phyloP scores from a whole-genome alignment of 2,797 vertebrate genomes.

The Balearica regulorum region DNA sequence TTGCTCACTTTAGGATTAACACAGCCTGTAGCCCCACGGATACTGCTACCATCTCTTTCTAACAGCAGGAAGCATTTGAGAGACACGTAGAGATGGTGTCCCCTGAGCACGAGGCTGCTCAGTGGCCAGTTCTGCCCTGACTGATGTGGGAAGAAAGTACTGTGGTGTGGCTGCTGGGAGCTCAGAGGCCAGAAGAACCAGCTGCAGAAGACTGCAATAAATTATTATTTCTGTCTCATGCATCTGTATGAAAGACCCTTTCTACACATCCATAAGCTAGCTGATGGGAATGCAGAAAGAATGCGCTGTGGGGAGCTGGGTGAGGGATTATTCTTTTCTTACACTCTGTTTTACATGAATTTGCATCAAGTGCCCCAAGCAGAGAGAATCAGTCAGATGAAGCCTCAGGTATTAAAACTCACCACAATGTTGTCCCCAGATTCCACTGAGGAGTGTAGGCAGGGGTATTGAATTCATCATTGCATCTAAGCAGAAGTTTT shows the following conservation, averaged over 20 bases:
- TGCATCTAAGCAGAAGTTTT: constrained; percentile 3
- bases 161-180: neutral
- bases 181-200: neutral
- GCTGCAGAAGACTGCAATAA: neutral
- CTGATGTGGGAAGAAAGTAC: neutral
- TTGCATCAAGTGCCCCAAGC: constrained; percentile 35
- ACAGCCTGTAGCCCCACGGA: neutral
- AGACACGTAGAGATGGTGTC: neutral
- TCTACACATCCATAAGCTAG: neutral
- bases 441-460: neutral
- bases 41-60: neutral
- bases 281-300: neutral
- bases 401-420: constrained; percentile 18
- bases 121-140: neutral
- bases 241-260: neutral
- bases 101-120: neutral
- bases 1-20: neutral
- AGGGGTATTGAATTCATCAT: constrained; percentile 11
- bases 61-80: neutral
- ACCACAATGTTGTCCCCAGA: neutral
- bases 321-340: neutral
- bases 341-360: constrained; percentile 5
- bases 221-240: neutral
- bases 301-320: neutral
- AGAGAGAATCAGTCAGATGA: constrained; percentile 5